Conservation (phyloP, 1,140 invertebrate genomes). For the Pemphigus obesinymphae region DNA sequence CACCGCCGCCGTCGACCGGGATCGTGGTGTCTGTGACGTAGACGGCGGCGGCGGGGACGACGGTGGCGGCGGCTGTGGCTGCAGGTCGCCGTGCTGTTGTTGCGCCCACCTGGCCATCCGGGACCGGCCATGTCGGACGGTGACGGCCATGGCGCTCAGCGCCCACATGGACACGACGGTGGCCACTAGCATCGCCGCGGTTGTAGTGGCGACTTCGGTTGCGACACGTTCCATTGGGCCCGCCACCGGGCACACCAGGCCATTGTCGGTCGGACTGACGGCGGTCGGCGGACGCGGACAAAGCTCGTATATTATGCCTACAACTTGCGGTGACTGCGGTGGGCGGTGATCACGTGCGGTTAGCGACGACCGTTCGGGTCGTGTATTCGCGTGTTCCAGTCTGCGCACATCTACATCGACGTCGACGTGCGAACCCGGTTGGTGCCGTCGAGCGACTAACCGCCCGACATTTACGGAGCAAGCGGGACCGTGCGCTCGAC, state of each 20-base stretch:
- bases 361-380: not conserved
- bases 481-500: not conserved
- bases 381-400: too few species aligned
- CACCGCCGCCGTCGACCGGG: not conserved
- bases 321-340: too few species aligned
- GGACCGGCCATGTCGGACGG: constrained; percentile 28
- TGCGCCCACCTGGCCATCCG: constrained; percentile 32
- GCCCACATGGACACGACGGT: constrained; percentile 36
- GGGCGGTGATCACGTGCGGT: not conserved
- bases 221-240: not conserved
- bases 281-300: too few species aligned
- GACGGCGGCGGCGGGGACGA: not conserved
- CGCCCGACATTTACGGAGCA: not conserved
- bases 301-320: too few species aligned
- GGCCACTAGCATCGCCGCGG: constrained; percentile 6
- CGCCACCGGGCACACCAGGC: not conserved
- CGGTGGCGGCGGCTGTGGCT: not conserved
- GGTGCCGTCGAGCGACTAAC: constrained; percentile 6
- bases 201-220: too few species aligned
- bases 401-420: not conserved
- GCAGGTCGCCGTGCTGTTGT: constrained; percentile 13
- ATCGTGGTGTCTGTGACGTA: not conserved
- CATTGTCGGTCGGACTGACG: not conserved
- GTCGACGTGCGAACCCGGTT: not conserved
- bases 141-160: constrained; percentile 36